Conservation (phyloP, 2,113 vertebrate genomes). For the Paraplagusia blochii region DNA sequence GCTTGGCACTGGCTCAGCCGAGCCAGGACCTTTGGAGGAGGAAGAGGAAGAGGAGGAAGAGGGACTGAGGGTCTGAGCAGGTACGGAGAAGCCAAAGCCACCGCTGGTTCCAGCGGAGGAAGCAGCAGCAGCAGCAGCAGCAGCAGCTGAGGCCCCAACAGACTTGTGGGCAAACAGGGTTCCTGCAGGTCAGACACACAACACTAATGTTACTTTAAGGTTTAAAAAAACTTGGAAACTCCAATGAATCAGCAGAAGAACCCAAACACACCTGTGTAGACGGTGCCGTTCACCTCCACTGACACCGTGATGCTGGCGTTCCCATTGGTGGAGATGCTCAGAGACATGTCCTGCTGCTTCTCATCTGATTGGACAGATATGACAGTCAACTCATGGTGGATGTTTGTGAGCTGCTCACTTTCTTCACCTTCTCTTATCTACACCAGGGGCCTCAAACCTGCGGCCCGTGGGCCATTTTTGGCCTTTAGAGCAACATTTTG, state of each 20-base stretch:
- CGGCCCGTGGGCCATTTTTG: too few species aligned
- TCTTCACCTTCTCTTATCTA: too few species aligned
- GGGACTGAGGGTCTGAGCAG: slow-evolving; percentile 74
- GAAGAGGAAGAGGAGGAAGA: slow-evolving; percentile 60
- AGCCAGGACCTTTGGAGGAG: slow-evolving; percentile 74
- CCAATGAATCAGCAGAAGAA: too few species aligned
- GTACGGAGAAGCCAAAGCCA: slow-evolving; percentile 64
- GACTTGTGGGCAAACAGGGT: slow-evolving; percentile 79
- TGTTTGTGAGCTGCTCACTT: too few species aligned
- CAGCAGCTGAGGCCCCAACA: slow-evolving; percentile 31
- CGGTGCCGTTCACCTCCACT: slow-evolving; percentile 79
- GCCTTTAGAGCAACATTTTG: too few species aligned
- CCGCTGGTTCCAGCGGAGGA: slow-evolving; percentile 63
- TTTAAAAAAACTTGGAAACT: neutral
- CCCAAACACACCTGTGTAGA: slow-evolving; percentile 74
- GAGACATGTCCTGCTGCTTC: slow-evolving; percentile 76
- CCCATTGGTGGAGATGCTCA: slow-evolving; percentile 78
- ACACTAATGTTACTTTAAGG: neutral
- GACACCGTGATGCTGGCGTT: slow-evolving; percentile 78
- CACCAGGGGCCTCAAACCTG: too few species aligned
- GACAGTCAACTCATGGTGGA: too few species aligned
- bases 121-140: slow-evolving; percentile 49
- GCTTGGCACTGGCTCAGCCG: slow-evolving; percentile 69
- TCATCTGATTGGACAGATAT: slow-evolving; percentile 58
- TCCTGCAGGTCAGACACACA: slow-evolving; percentile 53